Conservation (phyloP, 1,140 invertebrate genomes). For the Sarcophaga bullata region DNA sequence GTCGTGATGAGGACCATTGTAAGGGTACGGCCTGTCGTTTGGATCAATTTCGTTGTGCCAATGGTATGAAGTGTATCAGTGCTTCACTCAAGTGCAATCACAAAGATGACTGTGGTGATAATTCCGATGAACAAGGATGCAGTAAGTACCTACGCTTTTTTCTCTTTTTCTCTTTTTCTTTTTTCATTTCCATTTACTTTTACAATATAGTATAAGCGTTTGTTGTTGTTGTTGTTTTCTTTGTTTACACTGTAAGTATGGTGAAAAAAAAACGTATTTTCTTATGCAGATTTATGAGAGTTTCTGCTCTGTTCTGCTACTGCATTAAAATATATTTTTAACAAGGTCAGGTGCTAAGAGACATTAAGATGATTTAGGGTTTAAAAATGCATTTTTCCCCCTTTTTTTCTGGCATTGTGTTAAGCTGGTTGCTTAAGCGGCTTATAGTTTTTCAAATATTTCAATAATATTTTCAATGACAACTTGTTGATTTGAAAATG, state of each 20-base stretch:
- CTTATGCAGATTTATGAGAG: not conserved
- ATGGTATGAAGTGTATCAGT: constrained; percentile 86
- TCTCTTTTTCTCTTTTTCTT: not conserved
- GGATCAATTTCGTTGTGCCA: constrained; percentile 90
- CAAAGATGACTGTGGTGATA: constrained; percentile 88
- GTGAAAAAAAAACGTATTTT: not conserved
- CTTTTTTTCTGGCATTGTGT: no score
- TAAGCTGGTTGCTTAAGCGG: no score
- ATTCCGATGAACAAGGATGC: constrained; percentile 87
- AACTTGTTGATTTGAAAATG: no score
- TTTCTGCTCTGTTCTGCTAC: not conserved
- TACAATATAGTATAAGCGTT: not conserved
- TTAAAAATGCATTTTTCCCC: no score
- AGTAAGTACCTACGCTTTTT: constrained; percentile 71
- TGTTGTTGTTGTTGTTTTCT: constrained; percentile 14
- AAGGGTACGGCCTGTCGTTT: constrained; percentile 78
- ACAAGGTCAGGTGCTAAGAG: no score
- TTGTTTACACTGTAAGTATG: not conserved
- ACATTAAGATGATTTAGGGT: no score
- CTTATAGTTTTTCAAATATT: no score
- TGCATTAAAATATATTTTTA: no score
- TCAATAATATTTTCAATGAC: no score
- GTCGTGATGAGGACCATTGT: constrained; percentile 86
- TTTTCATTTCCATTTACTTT: not conserved
- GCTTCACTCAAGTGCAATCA: constrained; percentile 85